These are phyloP conservation scores for Camponotus pennsylvanicus DNA, from an alignment of 1,140 invertebrate genomes.

Conservation along the genomic window DNA sequence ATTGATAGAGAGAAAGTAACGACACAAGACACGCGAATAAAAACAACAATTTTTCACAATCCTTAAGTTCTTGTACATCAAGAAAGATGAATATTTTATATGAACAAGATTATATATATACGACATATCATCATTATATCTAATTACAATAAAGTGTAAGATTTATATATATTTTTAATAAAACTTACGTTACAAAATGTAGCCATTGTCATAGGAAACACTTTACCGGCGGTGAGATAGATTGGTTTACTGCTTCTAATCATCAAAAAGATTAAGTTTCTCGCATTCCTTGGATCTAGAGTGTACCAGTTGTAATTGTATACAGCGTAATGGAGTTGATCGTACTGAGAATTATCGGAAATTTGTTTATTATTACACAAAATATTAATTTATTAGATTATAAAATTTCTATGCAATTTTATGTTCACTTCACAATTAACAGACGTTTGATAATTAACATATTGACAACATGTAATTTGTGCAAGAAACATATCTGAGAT, in stretches of 20 bases:
- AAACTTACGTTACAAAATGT: constrained; percentile 50
- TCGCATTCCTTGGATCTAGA: neutral
- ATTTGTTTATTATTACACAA: neutral
- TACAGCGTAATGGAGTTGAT: neutral
- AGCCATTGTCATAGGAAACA: constrained; percentile 52
- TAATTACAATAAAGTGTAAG: neutral
- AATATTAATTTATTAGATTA: too few relatives aligned
- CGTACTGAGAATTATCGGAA: neutral
- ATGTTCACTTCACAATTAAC: neutral
- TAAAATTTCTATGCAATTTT: neutral
- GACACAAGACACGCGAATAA: too few relatives aligned
- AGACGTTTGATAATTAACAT: neutral
- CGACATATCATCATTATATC: neutral
- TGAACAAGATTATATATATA: neutral
- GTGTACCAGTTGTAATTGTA: constrained; percentile 42
- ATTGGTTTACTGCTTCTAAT: neutral
- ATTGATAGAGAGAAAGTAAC: neutral
- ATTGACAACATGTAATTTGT: neutral
- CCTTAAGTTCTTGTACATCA: neutral
- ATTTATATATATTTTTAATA: neutral
- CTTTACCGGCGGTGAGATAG: constrained; percentile 51
- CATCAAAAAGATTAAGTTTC: constrained; percentile 37
- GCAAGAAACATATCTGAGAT: neutral
- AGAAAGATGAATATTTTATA: neutral
- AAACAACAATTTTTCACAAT: neutral